phyloP scores from a whole-genome alignment of 2,888 invertebrate species.

The Eupithecia insigniata region DNA sequence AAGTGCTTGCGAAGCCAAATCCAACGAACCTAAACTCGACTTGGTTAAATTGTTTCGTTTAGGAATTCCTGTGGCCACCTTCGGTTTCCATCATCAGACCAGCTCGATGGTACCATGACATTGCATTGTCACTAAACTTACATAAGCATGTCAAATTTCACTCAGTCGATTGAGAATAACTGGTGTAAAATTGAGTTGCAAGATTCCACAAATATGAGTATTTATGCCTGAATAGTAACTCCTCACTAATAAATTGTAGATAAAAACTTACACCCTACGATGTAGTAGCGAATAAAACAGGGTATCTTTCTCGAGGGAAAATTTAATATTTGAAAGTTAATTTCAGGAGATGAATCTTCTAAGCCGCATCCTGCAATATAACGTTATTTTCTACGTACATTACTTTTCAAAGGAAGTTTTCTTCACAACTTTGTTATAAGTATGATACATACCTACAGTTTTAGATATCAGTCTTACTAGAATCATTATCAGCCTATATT shows the following conservation, averaged over 20 bases:
- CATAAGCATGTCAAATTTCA: too few relatives aligned
- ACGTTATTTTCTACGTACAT: slow-evolving; percentile 41
- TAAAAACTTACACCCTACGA: not conserved
- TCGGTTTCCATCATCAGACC: too few relatives aligned
- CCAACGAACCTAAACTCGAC: too few relatives aligned
- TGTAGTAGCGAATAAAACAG: slow-evolving; percentile 16
- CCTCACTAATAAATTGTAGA: not conserved
- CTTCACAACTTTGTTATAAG: not conserved
- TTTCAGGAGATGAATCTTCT: slow-evolving; percentile 68
- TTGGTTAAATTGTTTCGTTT: too few relatives aligned
- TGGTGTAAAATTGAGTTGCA: too few relatives aligned
- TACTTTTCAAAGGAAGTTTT: not conserved
- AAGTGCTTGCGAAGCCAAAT: too few relatives aligned
- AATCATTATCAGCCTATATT: too few relatives aligned
- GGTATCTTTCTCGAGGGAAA: slow-evolving; percentile 68
- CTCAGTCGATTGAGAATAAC: too few relatives aligned
- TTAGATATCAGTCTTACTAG: not conserved
- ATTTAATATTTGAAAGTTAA: slow-evolving; percentile 81
- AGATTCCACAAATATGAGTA: too few relatives aligned
- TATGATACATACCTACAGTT: not conserved
- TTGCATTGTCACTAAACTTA: too few relatives aligned
- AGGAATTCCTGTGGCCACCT: too few relatives aligned
- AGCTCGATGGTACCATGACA: too few relatives aligned
- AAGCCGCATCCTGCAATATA: slow-evolving; percentile 48
- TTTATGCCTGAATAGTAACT: not conserved